Conservation (phyloP, 2,113 vertebrate genomes). For the Regulus satrapa region DNA sequence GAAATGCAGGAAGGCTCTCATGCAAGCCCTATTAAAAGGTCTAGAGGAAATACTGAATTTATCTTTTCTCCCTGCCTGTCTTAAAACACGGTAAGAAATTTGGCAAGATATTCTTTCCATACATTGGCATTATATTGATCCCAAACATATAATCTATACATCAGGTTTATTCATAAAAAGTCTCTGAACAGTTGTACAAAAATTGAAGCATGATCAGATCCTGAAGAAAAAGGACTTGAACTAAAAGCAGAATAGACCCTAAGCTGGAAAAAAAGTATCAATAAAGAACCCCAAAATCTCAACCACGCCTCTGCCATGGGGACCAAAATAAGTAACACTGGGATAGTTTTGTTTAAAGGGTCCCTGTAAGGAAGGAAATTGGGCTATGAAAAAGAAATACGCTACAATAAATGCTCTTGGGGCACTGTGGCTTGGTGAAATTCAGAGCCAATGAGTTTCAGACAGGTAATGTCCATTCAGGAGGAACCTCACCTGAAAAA, state of each 20-base stretch:
- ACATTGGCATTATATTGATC: not conserved
- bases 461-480: not conserved
- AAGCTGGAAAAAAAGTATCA: not conserved
- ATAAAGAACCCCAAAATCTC: not conserved
- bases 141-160: not conserved
- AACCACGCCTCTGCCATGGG: not conserved
- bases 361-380: not conserved
- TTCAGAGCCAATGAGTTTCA: not conserved
- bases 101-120: not conserved
- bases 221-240: not conserved
- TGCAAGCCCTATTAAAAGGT: not conserved
- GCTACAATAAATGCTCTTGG: not conserved
- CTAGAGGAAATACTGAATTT: not conserved
- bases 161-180: not conserved
- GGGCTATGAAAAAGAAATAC: not conserved
- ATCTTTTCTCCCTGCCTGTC: not conserved
- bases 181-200: not conserved
- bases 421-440: not conserved
- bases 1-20: not conserved
- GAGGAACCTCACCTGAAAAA: not conserved
- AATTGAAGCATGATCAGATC: not conserved
- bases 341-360: not conserved
- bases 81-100: not conserved
- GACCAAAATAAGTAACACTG: not conserved
- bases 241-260: not conserved